A percentile compares a stretch with the other conserved stretches of the same genome.
Conservation (phyloP, 2,888 invertebrate species). For the Lasioglossum malachurum region DNA sequence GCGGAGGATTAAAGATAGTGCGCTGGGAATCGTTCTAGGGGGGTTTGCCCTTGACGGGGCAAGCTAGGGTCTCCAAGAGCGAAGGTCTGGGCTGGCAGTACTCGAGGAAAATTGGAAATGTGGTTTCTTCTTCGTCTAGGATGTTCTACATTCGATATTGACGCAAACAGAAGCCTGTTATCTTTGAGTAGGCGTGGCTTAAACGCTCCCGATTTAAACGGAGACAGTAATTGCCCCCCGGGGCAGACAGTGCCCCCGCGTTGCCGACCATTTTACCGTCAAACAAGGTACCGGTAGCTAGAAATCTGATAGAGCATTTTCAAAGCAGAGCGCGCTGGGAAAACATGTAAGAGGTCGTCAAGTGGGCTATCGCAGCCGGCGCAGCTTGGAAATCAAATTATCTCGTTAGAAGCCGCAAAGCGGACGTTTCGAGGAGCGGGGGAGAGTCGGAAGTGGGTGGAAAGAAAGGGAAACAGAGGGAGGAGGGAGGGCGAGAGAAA, state of each 20-base stretch:
- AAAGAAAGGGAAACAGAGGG: constrained; percentile 53
- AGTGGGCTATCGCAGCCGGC: constrained; percentile 6
- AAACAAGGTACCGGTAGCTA: neutral
- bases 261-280: neutral
- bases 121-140: neutral
- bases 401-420: constrained; percentile 83
- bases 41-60: neutral
- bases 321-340: neutral
- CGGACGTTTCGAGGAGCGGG: constrained; percentile 67
- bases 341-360: constrained; percentile 23
- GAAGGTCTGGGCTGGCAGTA: neutral
- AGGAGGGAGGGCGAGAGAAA: neutral
- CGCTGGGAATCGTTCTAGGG: neutral
- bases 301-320: constrained; percentile 26
- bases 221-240: neutral
- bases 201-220: neutral
- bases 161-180: neutral
- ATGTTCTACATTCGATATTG: no score
- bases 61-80: neutral
- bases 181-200: neutral
- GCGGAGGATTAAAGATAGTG: neutral
- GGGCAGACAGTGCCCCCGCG: neutral
- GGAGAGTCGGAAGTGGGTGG: constrained; percentile 60
- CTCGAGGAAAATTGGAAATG: neutral
- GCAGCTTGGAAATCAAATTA: constrained; percentile 80